Percentiles rank a stretch among this genome's conserved stretches.
These are phyloP conservation scores for Caiman crocodilus DNA, from an alignment of 2,797 vertebrate genomes.

Conservation along the genomic window DNA sequence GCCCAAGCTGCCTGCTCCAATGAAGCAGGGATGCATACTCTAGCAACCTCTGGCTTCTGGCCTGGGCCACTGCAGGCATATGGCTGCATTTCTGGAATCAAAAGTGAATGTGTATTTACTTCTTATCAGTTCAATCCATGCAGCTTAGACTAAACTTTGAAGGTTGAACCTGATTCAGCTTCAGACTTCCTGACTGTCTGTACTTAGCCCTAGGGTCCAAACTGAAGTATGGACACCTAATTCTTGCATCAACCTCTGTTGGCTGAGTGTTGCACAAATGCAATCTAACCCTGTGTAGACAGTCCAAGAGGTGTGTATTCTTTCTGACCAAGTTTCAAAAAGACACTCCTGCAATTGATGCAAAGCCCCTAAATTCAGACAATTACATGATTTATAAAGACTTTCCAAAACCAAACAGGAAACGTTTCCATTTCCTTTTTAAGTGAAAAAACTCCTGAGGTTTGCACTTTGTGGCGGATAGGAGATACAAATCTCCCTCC, in stretches of 20 bases:
- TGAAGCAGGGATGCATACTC: too few species aligned
- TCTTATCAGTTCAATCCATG: too few species aligned
- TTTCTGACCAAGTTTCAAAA: constrained; percentile 39
- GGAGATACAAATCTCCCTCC: not conserved
- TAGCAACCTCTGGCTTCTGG: too few species aligned
- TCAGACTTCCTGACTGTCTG: too few species aligned
- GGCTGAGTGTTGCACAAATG: constrained; percentile 40
- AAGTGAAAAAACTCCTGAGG: not conserved
- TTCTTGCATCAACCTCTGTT: constrained; percentile 27
- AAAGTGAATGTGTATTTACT: too few species aligned
- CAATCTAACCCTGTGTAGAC: constrained; percentile 41
- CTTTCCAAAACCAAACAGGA: not conserved
- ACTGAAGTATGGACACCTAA: not conserved
- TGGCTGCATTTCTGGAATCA: too few species aligned
- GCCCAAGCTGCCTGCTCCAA: too few species aligned
- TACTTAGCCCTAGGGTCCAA: too few species aligned
- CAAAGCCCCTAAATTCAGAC: not conserved
- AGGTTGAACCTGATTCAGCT: too few species aligned
- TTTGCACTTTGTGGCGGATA: not conserved
- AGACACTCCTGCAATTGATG: not conserved
- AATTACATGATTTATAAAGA: not conserved
- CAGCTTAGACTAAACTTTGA: too few species aligned
- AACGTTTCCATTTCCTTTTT: not conserved
- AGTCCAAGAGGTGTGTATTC: constrained; percentile 14
- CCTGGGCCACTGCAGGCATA: too few species aligned